Evolutionary conservation across 2,113 vertebrate species (phyloP).

Genomic region (Oreochromis niloticus): DNA sequence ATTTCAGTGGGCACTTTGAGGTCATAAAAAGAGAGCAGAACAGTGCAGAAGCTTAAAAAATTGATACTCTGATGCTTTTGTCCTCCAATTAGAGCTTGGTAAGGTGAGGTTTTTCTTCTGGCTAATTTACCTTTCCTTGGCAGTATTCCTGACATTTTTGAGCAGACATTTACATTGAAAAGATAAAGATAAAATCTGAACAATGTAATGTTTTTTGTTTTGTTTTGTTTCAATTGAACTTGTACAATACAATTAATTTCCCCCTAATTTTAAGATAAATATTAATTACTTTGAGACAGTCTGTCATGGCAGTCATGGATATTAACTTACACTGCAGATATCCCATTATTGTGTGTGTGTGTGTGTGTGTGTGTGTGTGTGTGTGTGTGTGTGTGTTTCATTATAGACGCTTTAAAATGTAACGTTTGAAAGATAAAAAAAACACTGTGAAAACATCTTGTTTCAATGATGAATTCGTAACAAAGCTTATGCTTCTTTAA

Average conservation of each 20-base stretch:
- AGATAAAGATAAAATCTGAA: background rate
- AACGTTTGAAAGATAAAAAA: background rate
- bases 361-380: background rate
- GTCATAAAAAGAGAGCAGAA: conserved; percentile 25
- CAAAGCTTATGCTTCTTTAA: background rate
- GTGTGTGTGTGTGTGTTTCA: background rate
- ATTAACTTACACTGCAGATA: background rate
- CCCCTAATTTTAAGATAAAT: background rate
- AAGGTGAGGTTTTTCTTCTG: conserved; percentile 38
- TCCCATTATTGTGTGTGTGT: background rate
- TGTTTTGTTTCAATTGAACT: background rate
- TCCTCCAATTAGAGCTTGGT: conserved; percentile 2
- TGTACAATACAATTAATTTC: background rate
- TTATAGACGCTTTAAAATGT: background rate
- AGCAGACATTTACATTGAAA: background rate
- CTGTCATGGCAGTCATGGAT: background rate
- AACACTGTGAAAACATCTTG: background rate
- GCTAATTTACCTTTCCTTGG: conserved; percentile 18
- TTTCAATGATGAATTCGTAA: background rate
- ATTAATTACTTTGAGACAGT: background rate
- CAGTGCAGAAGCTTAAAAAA: background rate
- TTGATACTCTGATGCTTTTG: background rate
- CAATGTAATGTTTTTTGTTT: background rate
- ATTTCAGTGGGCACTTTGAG: conserved; percentile 25
- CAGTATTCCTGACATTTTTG: background rate